Evolutionary conservation across 2,888 invertebrate genomes (phyloP).

Genomic region (Microplitis manilae): DNA sequence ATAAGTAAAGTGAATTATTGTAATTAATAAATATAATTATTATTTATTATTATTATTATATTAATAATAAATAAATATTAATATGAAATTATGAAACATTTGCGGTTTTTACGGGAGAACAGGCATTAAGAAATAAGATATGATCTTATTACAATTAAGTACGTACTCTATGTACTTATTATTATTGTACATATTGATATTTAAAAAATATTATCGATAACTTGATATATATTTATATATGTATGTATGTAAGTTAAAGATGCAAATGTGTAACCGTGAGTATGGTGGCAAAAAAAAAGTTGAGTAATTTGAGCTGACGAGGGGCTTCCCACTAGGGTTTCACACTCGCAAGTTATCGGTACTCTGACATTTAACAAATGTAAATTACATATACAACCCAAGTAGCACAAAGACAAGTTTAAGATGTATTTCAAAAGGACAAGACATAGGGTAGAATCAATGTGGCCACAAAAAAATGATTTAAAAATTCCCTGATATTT

Average conservation of each 20-base stretch:
- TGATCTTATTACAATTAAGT: background rate
- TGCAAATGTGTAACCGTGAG: background rate
- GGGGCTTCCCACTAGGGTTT: conserved; percentile 44
- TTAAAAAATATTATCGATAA: background rate
- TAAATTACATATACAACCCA: background rate
- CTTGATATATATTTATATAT: background rate
- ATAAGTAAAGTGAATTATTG: background rate
- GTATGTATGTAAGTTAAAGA: background rate
- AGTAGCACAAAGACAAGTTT: no score
- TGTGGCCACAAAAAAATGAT: no score
- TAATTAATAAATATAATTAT: background rate
- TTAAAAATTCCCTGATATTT: no score
- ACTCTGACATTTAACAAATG: background rate
- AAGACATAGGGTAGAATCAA: no score
- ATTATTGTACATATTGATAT: background rate
- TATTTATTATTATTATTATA: conserved; percentile 1
- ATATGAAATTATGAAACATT: background rate
- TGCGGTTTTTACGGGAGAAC: background rate
- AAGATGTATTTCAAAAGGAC: no score
- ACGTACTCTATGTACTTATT: background rate
- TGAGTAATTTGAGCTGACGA: conserved; percentile 16
- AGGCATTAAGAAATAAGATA: background rate
- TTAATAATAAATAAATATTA: background rate
- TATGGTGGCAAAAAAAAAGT: conserved; percentile 5
- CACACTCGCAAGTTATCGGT: background rate